Percentiles rank a stretch among this genome's conserved stretches.
These are phyloP conservation scores for Drosophila quinaria DNA, from an alignment of 2,888 invertebrate genomes.

Conservation along the genomic window DNA sequence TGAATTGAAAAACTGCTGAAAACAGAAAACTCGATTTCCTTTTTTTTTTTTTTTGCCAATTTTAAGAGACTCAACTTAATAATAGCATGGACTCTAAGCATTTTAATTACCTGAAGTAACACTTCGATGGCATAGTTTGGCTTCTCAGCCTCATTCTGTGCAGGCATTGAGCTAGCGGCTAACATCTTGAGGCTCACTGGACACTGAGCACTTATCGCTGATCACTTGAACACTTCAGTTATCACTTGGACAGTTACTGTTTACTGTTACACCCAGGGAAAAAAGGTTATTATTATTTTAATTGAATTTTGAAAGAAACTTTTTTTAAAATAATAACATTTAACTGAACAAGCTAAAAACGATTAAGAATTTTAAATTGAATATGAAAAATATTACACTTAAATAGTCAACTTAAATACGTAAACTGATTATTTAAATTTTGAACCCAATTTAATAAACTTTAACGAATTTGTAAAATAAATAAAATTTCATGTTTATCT, in stretches of 20 bases:
- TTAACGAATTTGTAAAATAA: background rate
- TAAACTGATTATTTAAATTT: too few species aligned
- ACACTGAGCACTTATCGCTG: too few species aligned
- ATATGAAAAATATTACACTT: too few species aligned
- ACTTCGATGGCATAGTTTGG: constrained; percentile 26
- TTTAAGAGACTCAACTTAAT: background rate
- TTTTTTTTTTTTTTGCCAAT: background rate
- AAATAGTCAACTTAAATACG: too few species aligned
- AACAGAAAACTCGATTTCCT: constrained; percentile 12
- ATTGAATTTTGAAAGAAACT: too few species aligned
- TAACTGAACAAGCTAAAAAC: too few species aligned
- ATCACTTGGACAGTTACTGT: background rate
- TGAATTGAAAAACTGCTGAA: constrained; percentile 19
- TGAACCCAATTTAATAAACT: background rate
- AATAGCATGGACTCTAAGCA: constrained; percentile 8
- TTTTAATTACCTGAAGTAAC: constrained; percentile 41
- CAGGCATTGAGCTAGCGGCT: constrained; percentile 9
- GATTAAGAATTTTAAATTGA: too few species aligned
- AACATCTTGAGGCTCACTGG: constrained; percentile 36
- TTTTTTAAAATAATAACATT: too few species aligned
- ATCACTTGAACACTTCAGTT: constrained; percentile 29
- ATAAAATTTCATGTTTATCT: too few species aligned
- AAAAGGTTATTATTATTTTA: too few species aligned
- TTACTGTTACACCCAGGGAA: background rate
- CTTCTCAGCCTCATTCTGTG: constrained; percentile 23